A percentile compares a stretch with the other conserved stretches of the same genome.
Conservation (phyloP, 2,797 vertebrate genomes). For the Cuniculus paca region DNA sequence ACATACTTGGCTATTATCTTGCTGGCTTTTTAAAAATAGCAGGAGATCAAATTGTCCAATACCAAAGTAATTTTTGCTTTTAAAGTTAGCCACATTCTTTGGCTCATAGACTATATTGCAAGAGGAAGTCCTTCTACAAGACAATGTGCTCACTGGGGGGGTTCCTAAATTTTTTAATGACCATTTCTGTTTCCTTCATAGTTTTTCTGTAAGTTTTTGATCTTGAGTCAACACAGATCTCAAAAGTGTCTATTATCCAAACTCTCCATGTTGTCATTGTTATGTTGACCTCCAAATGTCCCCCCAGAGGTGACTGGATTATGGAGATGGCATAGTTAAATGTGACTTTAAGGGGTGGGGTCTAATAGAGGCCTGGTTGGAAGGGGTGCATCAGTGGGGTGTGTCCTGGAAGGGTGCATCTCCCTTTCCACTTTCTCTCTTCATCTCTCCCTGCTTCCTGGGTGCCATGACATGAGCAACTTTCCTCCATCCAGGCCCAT, state of each 20-base stretch:
- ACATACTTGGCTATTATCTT: neutral
- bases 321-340: neutral
- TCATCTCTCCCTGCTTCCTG: neutral
- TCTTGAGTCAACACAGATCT: neutral
- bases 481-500: neutral
- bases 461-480: neutral
- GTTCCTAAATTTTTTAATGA: neutral
- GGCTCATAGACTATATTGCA: neutral
- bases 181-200: neutral
- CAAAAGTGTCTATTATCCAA: neutral
- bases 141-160: neutral
- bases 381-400: neutral
- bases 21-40: neutral
- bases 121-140: neutral
- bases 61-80: slow-evolving; percentile 1
- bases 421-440: neutral
- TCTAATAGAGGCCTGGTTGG: neutral
- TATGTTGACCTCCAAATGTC: neutral
- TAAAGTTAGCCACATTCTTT: neutral
- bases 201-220: slow-evolving; percentile 18
- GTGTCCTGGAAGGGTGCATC: neutral
- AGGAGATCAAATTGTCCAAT: neutral
- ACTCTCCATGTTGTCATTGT: neutral
- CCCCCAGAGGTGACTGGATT: neutral
- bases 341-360: neutral